A percentile compares a stretch with the other conserved stretches of the same genome.
phyloP scores from a whole-genome alignment of 2,888 invertebrate species.

The Strigamia maritima region DNA sequence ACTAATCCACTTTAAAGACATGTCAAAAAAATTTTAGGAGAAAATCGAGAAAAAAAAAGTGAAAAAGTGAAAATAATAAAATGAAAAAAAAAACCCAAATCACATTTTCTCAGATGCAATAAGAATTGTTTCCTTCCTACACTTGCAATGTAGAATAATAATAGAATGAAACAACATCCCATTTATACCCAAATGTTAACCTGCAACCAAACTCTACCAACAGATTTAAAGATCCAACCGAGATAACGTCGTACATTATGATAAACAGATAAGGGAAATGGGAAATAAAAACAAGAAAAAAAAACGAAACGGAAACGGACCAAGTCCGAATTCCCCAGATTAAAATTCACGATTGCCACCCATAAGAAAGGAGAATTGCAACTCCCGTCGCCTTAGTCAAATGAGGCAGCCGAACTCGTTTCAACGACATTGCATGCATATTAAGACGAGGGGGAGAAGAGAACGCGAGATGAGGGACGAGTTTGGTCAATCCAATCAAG shows the following conservation, averaged over 20 bases:
- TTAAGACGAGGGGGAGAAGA: constrained; percentile 3
- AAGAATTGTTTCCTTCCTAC: background rate
- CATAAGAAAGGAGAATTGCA: constrained; percentile 20
- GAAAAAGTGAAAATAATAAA: background rate
- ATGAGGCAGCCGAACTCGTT: constrained; percentile 26
- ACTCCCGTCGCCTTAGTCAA: constrained; percentile 32
- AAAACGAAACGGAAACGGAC: background rate
- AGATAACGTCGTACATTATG: constrained; percentile 12
- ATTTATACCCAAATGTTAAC: constrained; percentile 18
- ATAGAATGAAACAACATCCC: background rate
- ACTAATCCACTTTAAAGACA: constrained; percentile 34
- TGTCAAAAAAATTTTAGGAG: background rate
- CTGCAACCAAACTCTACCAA: constrained; percentile 9
- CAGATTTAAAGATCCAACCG: background rate
- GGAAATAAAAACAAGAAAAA: background rate
- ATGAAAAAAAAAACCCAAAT: background rate
- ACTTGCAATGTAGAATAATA: background rate
- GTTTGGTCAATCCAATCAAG: constrained; percentile 34
- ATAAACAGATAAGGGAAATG: constrained; percentile 16
- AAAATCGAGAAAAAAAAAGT: background rate
- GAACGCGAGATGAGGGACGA: background rate
- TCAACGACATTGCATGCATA: constrained; percentile 22
- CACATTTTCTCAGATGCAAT: constrained; percentile 9
- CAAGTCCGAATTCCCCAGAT: constrained; percentile 24
- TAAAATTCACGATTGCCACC: constrained; percentile 34